Base-by-base conservation (phyloP, 2,113 vertebrate species). In the Bufo gargarizans region DNA sequence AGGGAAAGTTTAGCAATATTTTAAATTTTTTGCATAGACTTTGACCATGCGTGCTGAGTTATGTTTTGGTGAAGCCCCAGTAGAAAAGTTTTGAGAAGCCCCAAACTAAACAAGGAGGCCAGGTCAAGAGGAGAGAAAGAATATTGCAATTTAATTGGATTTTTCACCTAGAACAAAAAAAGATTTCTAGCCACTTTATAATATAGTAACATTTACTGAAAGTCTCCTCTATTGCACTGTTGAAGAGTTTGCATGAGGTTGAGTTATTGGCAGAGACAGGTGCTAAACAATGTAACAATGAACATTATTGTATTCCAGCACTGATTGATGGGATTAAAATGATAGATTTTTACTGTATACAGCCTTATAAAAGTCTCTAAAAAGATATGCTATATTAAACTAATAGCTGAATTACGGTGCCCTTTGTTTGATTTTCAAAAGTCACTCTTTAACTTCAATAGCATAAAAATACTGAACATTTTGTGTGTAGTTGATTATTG, bases 401-500 rank as follows among this genome's bases (percentile, higher is more conserved):
- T 72, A 72, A 85, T 74, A 45, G 9, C 53, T 33, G 45, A 20
- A 55, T 61, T 61, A 76, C 59, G 56, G 14, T 80, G 50, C 77
- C 77, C 69, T 79, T 63, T 80, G 49, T 67, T 80, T 78, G 33
- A 56, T 71, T 87, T 87, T 87, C 71, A 69, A 49, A n/a, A 71
- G 63, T 87, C 33, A 56, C 49, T 55, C 65, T 86, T 81, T 87
- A 87, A 87, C 86, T 87, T 87, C n/a, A 55, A 50, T 67, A 50
- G 47, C 69, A 77, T 19, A 69, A 17, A 22, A 78, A 86, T 71
- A 86, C 58, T 74, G 12, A 71, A 20, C n/a, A 67, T 67, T 20
- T 9, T 9, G 8, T 16, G n/a, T 76, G 69, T 71, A 50, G 72
- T 33, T 47, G 55, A 59, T 76, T 76, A 86, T 61, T 86, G 43